phyloP scores from a whole-genome alignment of 2,888 invertebrate genomes.

The Clostera curtula region DNA sequence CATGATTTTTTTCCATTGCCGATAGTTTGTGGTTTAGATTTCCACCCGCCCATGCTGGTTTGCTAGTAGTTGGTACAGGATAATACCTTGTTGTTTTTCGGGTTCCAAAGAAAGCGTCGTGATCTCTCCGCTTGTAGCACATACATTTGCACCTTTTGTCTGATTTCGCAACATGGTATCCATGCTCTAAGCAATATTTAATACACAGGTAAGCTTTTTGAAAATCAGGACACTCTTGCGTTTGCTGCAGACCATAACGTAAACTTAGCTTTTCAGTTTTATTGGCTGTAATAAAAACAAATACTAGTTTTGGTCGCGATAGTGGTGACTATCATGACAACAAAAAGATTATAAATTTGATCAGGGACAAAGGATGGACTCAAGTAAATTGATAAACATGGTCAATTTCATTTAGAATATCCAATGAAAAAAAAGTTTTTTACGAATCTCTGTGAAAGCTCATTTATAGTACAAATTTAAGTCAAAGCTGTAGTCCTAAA shows the following conservation, averaged over 20 bases:
- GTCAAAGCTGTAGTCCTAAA: too few species aligned
- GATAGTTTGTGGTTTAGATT: not conserved
- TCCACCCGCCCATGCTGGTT: constrained; percentile 35
- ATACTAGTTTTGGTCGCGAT: too few species aligned
- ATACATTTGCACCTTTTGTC: constrained; percentile 44
- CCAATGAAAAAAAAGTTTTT: too few species aligned
- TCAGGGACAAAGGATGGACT: too few species aligned
- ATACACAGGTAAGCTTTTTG: constrained; percentile 43
- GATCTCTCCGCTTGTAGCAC: constrained; percentile 35
- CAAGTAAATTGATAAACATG: too few species aligned
- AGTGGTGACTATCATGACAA: too few species aligned
- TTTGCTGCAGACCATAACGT: constrained; percentile 51
- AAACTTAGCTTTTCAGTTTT: constrained; percentile 21
- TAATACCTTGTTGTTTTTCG: constrained; percentile 25
- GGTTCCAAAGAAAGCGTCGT: constrained; percentile 19
- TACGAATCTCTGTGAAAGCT: too few species aligned
- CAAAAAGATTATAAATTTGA: too few species aligned
- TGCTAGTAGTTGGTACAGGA: constrained; percentile 38
- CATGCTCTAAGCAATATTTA: constrained; percentile 39
- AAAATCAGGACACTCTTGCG: constrained; percentile 35
- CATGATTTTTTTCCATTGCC: not conserved
- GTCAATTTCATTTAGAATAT: too few species aligned
- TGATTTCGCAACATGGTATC: constrained; percentile 41
- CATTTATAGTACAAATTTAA: too few species aligned
- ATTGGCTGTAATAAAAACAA: constrained; percentile 9